Conservation (phyloP, 1,140 invertebrate species). For the Plectus sambesii region DNA sequence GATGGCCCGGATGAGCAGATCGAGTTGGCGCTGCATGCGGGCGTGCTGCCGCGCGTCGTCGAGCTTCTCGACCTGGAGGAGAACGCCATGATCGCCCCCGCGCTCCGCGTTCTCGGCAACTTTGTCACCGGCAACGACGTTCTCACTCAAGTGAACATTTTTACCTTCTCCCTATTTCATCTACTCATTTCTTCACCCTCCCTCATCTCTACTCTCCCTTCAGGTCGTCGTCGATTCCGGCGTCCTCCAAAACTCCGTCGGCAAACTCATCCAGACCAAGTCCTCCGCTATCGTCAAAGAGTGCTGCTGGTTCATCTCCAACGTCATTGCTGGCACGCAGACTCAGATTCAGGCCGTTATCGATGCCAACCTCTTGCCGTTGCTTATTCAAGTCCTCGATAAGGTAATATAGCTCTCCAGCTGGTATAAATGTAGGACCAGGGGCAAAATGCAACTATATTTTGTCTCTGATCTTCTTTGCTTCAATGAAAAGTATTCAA, state of each 20-base stretch:
- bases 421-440: too few relatives aligned
- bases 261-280: conserved; percentile 4
- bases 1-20: conserved; percentile 32
- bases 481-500: too few relatives aligned
- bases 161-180: too few relatives aligned
- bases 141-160: conserved; percentile 24
- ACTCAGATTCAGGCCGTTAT: conserved; percentile 23
- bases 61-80: conserved; percentile 12
- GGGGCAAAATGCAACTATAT: too few relatives aligned
- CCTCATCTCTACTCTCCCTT: conserved; percentile 4
- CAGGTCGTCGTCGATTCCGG: conserved; percentile 25
- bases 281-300: conserved; percentile 20
- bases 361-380: conserved; percentile 17
- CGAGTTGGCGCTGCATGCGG: conserved; percentile 9
- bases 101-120: conserved; percentile 24
- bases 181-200: conserved; percentile 5
- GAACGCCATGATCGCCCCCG: conserved; percentile 16
- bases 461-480: too few relatives aligned
- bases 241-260: conserved; percentile 1
- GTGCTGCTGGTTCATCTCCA: conserved; percentile 24
- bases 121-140: conserved; percentile 24
- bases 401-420: too few relatives aligned
- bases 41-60: conserved; percentile 13
- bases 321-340: conserved; percentile 26
- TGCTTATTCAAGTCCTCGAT: conserved; percentile 16